phyloP scores from a whole-genome alignment of 1,140 invertebrate genomes.

The Grapholita molesta region DNA sequence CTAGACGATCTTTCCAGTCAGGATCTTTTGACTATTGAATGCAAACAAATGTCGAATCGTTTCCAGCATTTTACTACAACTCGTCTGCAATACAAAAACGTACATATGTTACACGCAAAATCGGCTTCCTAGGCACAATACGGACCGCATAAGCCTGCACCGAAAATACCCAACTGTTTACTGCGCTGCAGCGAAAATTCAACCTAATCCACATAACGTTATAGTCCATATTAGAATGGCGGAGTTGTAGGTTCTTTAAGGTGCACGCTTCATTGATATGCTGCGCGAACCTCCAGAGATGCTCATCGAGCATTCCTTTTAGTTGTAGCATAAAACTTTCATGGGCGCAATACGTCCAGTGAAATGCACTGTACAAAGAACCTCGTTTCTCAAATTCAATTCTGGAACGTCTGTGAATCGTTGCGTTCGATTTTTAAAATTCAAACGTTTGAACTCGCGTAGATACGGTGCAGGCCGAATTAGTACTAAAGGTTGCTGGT shows the following conservation, averaged over 20 bases:
- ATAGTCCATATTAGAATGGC: not conserved
- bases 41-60: not conserved
- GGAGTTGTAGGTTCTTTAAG: not conserved
- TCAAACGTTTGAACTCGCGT: not conserved
- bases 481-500: no score
- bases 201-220: not conserved
- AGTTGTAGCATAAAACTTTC: constrained; percentile 15
- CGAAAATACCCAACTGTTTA: not conserved
- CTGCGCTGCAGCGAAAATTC: not conserved
- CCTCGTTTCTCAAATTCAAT: not conserved
- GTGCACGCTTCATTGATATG: constrained; percentile 3
- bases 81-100: not conserved
- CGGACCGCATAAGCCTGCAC: not conserved
- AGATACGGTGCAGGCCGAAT: not conserved
- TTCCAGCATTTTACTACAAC: not conserved
- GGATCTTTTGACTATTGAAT: not conserved
- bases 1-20: not conserved
- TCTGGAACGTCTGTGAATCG: constrained; percentile 2
- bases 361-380: constrained; percentile 12
- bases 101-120: not conserved
- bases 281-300: constrained; percentile 4
- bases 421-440: not conserved
- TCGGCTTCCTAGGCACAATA: not conserved
- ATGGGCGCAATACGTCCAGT: constrained; percentile 13
- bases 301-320: constrained; percentile 15